Evolutionary conservation across 2,113 vertebrate species (phyloP).

Genomic region (Cercocebus atys): DNA sequence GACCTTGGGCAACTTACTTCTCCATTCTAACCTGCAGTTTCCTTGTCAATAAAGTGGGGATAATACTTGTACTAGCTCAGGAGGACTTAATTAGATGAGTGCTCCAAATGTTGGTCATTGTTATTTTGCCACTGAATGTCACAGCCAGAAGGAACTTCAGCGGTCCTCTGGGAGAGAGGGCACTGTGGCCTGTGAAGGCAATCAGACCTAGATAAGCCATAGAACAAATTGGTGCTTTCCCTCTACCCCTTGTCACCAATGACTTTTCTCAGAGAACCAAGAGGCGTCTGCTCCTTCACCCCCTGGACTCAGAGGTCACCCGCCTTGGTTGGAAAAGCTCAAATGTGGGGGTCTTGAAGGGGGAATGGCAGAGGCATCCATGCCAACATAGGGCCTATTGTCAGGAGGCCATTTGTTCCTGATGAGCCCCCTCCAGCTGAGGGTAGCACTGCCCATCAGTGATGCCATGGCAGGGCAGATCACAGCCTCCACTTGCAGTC

Average conservation of each 20-base stretch:
- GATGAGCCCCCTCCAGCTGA: background rate
- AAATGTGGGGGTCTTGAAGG: background rate
- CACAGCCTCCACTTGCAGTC: background rate
- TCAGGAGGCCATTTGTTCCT: background rate
- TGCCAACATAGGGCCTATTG: background rate
- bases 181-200: background rate
- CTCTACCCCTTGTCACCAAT: background rate
- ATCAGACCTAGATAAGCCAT: background rate
- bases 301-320: background rate
- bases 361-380: background rate
- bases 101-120: background rate
- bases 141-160: background rate
- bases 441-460: background rate
- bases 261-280: background rate
- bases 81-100: background rate
- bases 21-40: background rate
- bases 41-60: background rate
- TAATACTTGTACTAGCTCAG: background rate
- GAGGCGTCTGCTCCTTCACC: background rate
- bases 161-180: background rate
- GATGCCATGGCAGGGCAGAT: background rate
- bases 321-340: conserved; percentile 4
- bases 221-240: background rate
- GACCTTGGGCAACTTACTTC: background rate
- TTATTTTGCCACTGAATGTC: background rate